Evolutionary conservation across 1,140 invertebrate genomes (phyloP).

Genomic region (Philopotamus ludificatus): DNA sequence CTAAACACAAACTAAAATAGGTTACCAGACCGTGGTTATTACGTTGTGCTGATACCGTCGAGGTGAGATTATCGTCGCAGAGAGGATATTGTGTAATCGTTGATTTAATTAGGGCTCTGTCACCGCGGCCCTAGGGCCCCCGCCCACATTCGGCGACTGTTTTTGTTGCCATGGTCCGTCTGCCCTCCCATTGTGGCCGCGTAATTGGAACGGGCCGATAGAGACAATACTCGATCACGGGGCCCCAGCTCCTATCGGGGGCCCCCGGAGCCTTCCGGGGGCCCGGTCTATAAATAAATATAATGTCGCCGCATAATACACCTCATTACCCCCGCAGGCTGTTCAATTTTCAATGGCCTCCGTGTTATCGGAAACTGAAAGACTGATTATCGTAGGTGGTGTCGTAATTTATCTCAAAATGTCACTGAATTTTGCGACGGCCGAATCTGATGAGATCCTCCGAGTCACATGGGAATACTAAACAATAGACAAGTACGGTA

Average conservation of each 20-base stretch:
- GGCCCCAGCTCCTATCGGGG: neutral
- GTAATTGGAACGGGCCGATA: neutral
- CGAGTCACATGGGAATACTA: too few relatives aligned
- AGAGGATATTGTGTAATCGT: constrained; percentile 6
- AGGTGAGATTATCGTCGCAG: neutral
- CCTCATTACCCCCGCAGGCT: too few relatives aligned
- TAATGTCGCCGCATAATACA: too few relatives aligned
- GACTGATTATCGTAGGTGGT: too few relatives aligned
- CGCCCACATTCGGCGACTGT: neutral
- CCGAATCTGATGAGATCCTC: too few relatives aligned
- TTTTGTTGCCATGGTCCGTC: neutral
- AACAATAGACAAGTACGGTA: too few relatives aligned
- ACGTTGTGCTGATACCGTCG: neutral
- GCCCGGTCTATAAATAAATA: neutral
- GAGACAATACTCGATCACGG: constrained; percentile 6
- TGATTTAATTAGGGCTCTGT: constrained; percentile 4
- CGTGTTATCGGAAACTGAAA: too few relatives aligned
- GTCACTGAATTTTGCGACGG: too few relatives aligned
- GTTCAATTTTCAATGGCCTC: too few relatives aligned
- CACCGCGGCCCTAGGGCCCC: neutral
- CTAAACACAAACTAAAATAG: too few relatives aligned
- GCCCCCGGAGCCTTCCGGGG: neutral
- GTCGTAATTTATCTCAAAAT: too few relatives aligned
- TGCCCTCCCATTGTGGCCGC: neutral
- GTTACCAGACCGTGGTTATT: too few relatives aligned